These are phyloP conservation scores for Pedetes capensis DNA, from an alignment of 2,113 vertebrate genomes.

Conservation along the genomic window DNA sequence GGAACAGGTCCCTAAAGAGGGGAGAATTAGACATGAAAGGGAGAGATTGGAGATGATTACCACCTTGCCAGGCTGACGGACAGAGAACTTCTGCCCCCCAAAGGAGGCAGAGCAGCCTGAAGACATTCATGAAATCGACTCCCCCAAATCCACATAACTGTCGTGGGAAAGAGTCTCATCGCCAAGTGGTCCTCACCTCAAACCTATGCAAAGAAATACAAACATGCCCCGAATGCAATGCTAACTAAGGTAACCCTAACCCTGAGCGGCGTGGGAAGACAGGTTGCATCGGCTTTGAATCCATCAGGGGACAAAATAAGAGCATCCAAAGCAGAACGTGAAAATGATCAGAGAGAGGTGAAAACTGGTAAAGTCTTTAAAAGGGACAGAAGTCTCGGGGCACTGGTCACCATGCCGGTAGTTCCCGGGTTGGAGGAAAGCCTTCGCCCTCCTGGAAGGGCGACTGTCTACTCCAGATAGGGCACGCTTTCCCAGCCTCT, in stretches of 20 bases:
- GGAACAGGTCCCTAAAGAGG: not conserved
- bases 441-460: rapidly evolving
- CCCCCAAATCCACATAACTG: not conserved
- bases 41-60: not conserved
- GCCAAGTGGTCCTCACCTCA: not conserved
- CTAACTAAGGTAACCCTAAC: no score
- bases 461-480: not conserved
- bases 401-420: rapidly evolving
- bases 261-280: not conserved
- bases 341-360: not conserved
- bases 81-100: not conserved
- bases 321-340: not conserved
- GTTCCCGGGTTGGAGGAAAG: not conserved
- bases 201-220: not conserved
- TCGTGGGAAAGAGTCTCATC: not conserved
- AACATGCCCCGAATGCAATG: not conserved
- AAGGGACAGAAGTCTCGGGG: not conserved
- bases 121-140: rapidly evolving
- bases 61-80: not conserved
- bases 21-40: not conserved
- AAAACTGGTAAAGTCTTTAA: not conserved
- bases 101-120: not conserved
- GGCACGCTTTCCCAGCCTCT: not conserved
- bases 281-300: not conserved
- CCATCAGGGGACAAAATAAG: not conserved